These are phyloP conservation scores for Zootermopsis nevadensis DNA, from an alignment of 2,888 invertebrate species.

Conservation along the genomic window DNA sequence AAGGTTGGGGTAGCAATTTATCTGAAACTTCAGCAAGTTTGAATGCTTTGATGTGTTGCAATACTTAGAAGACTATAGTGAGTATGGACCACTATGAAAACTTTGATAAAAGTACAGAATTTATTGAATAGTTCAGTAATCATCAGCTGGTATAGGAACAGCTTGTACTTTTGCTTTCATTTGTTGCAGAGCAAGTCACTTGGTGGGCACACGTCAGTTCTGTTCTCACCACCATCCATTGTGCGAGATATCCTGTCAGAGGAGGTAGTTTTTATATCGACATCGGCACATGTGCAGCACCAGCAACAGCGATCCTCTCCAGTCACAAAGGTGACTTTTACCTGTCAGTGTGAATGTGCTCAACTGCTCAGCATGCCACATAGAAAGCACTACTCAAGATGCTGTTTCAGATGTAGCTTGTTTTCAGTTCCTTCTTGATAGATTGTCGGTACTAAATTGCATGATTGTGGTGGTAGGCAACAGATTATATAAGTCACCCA, in stretches of 20 bases:
- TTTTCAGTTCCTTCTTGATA: too few species aligned
- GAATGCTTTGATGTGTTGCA: too few species aligned
- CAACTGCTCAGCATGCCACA: too few species aligned
- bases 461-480: too few species aligned
- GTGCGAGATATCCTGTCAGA: slow-evolving; percentile 78
- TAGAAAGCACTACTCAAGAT: too few species aligned
- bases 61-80: too few species aligned
- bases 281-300: not conserved
- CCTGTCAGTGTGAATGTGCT: not conserved
- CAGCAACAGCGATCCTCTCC: slow-evolving; percentile 3
- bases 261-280: not conserved
- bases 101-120: not conserved
- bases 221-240: slow-evolving; percentile 90
- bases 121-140: not conserved
- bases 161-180: too few species aligned
- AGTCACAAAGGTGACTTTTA: slow-evolving; percentile 4
- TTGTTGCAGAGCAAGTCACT: slow-evolving; percentile 85
- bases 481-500: too few species aligned
- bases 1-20: too few species aligned
- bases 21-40: too few species aligned
- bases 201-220: slow-evolving; percentile 78
- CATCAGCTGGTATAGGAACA: not conserved
- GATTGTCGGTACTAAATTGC: too few species aligned
- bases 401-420: too few species aligned
- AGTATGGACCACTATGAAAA: not conserved